Evolutionary conservation across 2,797 vertebrate species (phyloP).

Genomic region (Otus scops): DNA sequence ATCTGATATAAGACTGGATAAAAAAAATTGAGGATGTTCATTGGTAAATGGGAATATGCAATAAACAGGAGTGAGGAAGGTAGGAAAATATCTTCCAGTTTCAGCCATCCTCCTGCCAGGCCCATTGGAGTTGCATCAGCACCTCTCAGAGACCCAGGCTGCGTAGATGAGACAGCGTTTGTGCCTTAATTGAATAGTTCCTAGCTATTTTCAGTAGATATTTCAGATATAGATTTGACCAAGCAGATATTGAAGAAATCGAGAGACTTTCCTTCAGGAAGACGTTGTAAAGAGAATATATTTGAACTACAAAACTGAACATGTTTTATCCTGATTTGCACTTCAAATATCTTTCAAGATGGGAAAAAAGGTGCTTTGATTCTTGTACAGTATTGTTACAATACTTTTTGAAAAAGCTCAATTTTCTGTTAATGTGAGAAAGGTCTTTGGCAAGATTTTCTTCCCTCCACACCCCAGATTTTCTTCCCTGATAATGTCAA

Average conservation of each 20-base stretch:
- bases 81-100: not conserved
- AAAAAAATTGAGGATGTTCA: not conserved
- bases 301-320: not conserved
- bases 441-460: not conserved
- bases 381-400: not conserved
- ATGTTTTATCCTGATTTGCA: not conserved
- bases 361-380: not conserved
- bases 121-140: not conserved
- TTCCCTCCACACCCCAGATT: not conserved
- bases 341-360: not conserved
- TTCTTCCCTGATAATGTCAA: not conserved
- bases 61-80: not conserved
- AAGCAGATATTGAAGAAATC: not conserved
- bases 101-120: not conserved
- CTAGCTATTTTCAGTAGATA: not conserved
- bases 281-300: not conserved
- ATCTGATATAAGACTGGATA: not conserved
- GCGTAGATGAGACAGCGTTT: not conserved
- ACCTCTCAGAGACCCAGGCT: not conserved
- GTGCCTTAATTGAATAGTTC: not conserved
- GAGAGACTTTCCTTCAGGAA: not conserved
- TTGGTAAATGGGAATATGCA: not conserved
- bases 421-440: not conserved
- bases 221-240: not conserved
- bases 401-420: not conserved